Percentiles rank a stretch among this genome's conserved stretches.
Evolutionary conservation across 2,888 invertebrate genomes (phyloP).

Genomic region (Thyatira batis): DNA sequence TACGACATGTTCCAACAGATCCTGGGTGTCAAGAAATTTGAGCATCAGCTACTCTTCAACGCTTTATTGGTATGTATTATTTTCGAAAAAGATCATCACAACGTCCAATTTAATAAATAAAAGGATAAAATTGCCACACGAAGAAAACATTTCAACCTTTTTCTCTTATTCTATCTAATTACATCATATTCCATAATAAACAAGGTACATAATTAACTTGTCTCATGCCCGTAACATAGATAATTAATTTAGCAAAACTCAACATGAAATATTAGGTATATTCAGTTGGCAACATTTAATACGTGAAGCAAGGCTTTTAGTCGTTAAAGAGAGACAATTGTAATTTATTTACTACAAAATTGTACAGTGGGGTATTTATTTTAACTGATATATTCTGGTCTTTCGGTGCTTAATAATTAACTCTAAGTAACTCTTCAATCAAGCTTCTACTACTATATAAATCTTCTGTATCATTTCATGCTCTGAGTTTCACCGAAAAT

Average conservation of each 20-base stretch:
- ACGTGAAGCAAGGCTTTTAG: background rate
- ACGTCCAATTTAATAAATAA: no score
- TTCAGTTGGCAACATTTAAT: background rate
- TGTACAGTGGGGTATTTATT: no score
- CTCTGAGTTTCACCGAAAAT: no score
- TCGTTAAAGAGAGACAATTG: background rate
- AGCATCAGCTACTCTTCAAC: conserved; percentile 99
- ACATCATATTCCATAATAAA: conserved; percentile 14
- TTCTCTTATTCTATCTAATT: no score
- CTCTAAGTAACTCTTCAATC: no score
- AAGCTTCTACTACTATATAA: no score
- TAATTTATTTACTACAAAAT: background rate
- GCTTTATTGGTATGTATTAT: conserved; percentile 84
- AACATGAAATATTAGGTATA: background rate
- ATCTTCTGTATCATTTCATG: no score
- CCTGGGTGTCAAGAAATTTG: conserved; percentile 98
- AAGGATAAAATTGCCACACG: no score
- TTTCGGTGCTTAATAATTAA: no score
- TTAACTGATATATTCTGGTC: no score
- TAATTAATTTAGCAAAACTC: conserved; percentile 6
- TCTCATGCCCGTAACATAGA: conserved; percentile 11
- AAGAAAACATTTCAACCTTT: no score
- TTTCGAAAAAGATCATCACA: no score
- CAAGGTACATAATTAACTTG: conserved; percentile 20
- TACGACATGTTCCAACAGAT: conserved; percentile 99